Evolutionary conservation across 2,888 invertebrate species (phyloP).

Genomic region (Spodoptera picta): DNA sequence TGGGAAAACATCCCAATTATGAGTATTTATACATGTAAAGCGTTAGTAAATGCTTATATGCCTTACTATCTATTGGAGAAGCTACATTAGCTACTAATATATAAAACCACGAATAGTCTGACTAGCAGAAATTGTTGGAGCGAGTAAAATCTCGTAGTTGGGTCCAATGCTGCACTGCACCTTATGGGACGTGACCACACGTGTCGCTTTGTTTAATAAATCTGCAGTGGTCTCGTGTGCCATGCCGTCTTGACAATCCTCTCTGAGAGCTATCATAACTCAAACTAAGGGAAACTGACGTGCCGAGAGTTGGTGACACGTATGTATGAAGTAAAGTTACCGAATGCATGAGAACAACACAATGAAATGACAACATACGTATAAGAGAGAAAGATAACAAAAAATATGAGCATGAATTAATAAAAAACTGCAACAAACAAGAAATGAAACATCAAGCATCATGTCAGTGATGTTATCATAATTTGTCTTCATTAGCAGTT

Average conservation of each 20-base stretch:
- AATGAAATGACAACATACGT: neutral
- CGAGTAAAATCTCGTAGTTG: slow-evolving; percentile 5
- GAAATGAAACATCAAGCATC: slow-evolving; percentile 3
- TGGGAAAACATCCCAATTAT: slow-evolving; percentile 81
- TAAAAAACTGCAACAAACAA: neutral
- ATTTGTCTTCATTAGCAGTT: slow-evolving; percentile 31
- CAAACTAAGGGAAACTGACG: slow-evolving; percentile 20
- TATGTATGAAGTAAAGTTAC: neutral
- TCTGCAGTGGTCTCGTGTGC: slow-evolving; percentile 20
- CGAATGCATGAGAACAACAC: neutral
- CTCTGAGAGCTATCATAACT: slow-evolving; percentile 16
- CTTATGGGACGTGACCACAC: slow-evolving; percentile 1
- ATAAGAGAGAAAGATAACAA: neutral
- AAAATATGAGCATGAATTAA: neutral
- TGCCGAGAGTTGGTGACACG: slow-evolving; percentile 13
- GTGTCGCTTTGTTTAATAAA: slow-evolving; percentile 21
- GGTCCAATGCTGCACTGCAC: slow-evolving; percentile 6
- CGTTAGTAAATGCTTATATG: slow-evolving; percentile 44
- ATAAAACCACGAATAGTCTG: neutral
- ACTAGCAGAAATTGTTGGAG: neutral
- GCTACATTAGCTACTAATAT: slow-evolving; percentile 8
- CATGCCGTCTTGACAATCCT: slow-evolving; percentile 21
- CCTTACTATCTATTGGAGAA: slow-evolving; percentile 16
- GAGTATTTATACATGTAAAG: slow-evolving; percentile 62
- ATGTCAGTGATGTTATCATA: slow-evolving; percentile 17